Evolutionary conservation across 2,888 invertebrate genomes (phyloP), one percentile per base, ranked within the genome.

Genomic region (Apamea epomidion): DNA sequence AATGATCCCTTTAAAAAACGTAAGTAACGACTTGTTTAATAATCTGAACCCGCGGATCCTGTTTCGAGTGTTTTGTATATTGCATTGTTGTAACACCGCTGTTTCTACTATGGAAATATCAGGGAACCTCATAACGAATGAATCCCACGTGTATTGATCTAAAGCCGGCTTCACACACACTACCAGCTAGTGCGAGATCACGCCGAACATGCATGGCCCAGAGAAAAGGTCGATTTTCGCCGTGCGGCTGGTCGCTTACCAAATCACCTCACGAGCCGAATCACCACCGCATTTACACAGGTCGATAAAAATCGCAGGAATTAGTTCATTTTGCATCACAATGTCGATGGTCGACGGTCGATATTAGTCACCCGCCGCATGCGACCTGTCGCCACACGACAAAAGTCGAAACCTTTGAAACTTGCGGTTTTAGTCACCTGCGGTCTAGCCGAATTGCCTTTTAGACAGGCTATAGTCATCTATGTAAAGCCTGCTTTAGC

Each of bases 311-410:
- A 29, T 62, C 29, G 29, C 29, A 29, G 62, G 5, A 14, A n/a
- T 5, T n/a, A n/a, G 12, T n/a, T 58, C 0, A 60, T 60, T n/a
- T 60, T 12, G n/a, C n/a, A 12, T n/a, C 60, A n/a, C 29, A 62
- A 62, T 2, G 16, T n/a, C n/a, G n/a, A n/a, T n/a, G n/a, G n/a
- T n/a, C n/a, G n/a, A n/a, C 71, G 82, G 80, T 84, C 86, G 87
- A 84, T 87, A 87, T 90, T 84, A 87, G 78, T 87, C 90, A 89
- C 90, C 90, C 89, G 91, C 74, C 89, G 90, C 90, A 90, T 51
- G 21, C 51, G 51, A 54, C 7, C 7, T 51, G 51, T 51, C 51
- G 51, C 21, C 51, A 7, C 16, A 51, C 18, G 18, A 18, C 18
- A 51, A 6, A 51, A 51, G 21, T 21, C 51, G 51, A 54, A 54